Evolutionary conservation across 92 coral and sea anemone genomes (phyloP).

Genomic region (Metridium senile): DNA sequence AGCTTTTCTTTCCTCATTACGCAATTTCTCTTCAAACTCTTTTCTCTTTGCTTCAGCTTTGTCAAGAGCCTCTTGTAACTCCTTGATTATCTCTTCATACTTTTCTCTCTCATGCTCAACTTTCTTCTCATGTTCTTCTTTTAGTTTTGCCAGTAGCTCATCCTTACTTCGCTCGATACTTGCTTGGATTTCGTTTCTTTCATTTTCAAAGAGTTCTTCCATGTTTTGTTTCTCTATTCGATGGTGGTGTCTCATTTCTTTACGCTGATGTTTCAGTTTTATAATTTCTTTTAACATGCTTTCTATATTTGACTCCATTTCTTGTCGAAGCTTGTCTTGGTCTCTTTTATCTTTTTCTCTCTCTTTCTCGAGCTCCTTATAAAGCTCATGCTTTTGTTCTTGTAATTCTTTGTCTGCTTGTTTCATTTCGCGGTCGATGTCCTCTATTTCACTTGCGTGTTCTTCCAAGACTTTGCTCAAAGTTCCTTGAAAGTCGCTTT

Average conservation of each 20-base stretch:
- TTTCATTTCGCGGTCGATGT: constrained; percentile 64
- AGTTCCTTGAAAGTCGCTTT: constrained; percentile 68
- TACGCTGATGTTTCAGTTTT: constrained; percentile 76
- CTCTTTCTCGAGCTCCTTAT: constrained; percentile 57
- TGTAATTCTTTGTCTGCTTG: constrained; percentile 59
- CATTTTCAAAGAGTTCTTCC: constrained; percentile 71
- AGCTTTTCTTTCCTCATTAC: constrained; percentile 21
- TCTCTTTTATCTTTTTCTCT: constrained; percentile 39
- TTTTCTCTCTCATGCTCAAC: constrained; percentile 53
- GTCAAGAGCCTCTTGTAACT: constrained; percentile 55
- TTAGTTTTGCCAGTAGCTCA: constrained; percentile 61
- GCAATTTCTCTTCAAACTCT: constrained; percentile 54
- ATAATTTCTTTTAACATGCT: constrained; percentile 78
- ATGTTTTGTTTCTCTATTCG: constrained; percentile 66
- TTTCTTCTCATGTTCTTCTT: constrained; percentile 58
- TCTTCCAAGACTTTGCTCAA: constrained; percentile 60
- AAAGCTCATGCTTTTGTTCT: constrained; percentile 47
- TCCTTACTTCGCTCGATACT: constrained; percentile 62
- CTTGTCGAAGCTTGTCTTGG: constrained; percentile 58
- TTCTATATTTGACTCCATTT: constrained; percentile 68
- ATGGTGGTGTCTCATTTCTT: constrained; percentile 73
- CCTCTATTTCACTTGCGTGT: constrained; percentile 62
- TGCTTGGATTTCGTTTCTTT: constrained; percentile 57
- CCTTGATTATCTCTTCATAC: constrained; percentile 58
- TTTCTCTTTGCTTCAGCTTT: constrained; percentile 44